phyloP scores from a whole-genome alignment of 2,113 vertebrate species.

The Megaceryle torquata region DNA sequence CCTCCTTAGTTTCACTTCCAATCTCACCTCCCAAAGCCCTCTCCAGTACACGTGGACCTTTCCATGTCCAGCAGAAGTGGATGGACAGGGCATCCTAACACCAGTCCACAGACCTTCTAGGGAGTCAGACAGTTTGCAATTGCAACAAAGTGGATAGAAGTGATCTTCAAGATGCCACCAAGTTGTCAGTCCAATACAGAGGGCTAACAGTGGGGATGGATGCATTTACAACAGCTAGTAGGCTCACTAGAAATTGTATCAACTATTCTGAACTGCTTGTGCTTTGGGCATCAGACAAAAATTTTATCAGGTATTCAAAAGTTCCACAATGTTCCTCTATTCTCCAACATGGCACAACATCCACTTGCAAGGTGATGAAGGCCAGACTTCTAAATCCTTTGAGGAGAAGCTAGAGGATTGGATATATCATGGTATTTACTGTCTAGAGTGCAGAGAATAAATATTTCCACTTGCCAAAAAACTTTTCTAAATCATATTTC shows the following conservation, averaged over 20 bases:
- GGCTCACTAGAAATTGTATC: not conserved
- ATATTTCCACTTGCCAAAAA: not conserved
- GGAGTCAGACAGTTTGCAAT: not conserved
- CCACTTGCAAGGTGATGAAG: not conserved
- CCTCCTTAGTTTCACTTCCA: not conserved
- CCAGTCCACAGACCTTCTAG: not conserved
- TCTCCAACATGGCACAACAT: not conserved
- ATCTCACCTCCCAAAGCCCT: not conserved
- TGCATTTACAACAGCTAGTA: not conserved
- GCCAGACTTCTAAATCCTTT: not conserved
- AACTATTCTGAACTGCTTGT: not conserved
- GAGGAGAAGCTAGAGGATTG: not conserved
- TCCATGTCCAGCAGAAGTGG: not conserved
- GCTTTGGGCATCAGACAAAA: not conserved
- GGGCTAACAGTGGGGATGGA: not conserved
- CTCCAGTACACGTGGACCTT: not conserved
- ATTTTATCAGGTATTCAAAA: not conserved
- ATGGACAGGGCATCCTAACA: not conserved
- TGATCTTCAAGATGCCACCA: not conserved
- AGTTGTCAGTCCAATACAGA: not conserved
- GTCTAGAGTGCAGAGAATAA: not conserved
- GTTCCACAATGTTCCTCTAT: not conserved
- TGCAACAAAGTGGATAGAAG: not conserved
- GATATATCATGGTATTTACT: not conserved
- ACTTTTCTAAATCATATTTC: constrained; percentile 17